Conservation (phyloP, 1,140 invertebrate species). For the Apis florea region DNA sequence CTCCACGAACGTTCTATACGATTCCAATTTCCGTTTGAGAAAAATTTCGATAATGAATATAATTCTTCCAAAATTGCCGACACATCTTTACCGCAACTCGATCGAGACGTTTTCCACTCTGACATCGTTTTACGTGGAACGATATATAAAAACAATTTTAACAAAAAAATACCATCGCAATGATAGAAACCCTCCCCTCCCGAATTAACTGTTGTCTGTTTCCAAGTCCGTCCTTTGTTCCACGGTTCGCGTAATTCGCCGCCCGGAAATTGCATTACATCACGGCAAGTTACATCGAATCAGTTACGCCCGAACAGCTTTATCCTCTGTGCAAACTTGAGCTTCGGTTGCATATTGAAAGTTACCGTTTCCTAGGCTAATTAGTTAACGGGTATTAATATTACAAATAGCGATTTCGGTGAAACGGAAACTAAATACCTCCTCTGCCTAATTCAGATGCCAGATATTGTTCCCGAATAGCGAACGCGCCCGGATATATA, state of each 20-base stretch:
- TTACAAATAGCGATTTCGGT: slow-evolving; percentile 12
- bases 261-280: slow-evolving; percentile 22
- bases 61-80: too few species aligned
- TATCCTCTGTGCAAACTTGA: slow-evolving; percentile 25
- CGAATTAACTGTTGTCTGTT: too few species aligned
- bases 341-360: slow-evolving; percentile 21
- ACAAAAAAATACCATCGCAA: too few species aligned
- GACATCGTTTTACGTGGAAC: too few species aligned
- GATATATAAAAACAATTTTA: too few species aligned
- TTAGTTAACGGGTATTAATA: slow-evolving; percentile 35
- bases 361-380: slow-evolving; percentile 23
- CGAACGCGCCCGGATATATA: background rate
- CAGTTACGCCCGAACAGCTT: slow-evolving; percentile 8
- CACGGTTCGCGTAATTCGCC: background rate
- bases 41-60: too few species aligned
- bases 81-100: too few species aligned
- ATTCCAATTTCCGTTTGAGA: too few species aligned
- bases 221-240: background rate
- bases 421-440: slow-evolving; percentile 13
- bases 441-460: background rate
- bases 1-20: too few species aligned
- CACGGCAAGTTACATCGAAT: slow-evolving; percentile 34
- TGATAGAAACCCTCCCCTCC: too few species aligned
- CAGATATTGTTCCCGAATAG: slow-evolving; percentile 1
- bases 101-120: too few species aligned